Evolutionary conservation across 2,888 invertebrate species (phyloP).

Genomic region (Elaeidobius kamerunicus): DNA sequence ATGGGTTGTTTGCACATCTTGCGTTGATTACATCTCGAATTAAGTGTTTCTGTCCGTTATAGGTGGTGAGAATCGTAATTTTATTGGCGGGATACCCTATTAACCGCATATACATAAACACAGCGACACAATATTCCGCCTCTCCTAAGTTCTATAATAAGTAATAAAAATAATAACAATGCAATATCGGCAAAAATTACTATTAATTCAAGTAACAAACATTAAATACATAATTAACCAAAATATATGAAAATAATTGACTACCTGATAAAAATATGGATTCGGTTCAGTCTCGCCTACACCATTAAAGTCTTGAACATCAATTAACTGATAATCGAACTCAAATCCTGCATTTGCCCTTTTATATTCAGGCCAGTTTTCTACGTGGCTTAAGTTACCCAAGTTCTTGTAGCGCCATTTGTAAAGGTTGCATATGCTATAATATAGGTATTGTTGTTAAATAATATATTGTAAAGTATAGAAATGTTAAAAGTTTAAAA

Average conservation of each 20-base stretch:
- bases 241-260: background rate
- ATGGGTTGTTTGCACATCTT: conserved; percentile 90
- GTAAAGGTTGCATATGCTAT: conserved; percentile 86
- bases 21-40: conserved; percentile 93
- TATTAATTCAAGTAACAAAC: background rate
- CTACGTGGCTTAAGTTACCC: conserved; percentile 91
- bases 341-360: conserved; percentile 90
- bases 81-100: conserved; percentile 95
- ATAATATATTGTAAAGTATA: background rate
- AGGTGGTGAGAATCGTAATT: conserved; percentile 96
- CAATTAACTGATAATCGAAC: conserved; percentile 91
- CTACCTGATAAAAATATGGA: conserved; percentile 96
- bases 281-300: conserved; percentile 97
- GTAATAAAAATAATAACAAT: conserved; percentile 24
- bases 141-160: conserved; percentile 71
- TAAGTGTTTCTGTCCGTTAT: conserved; percentile 98
- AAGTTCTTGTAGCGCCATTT: conserved; percentile 96
- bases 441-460: conserved; percentile 24
- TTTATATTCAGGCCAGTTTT: conserved; percentile 78
- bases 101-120: conserved; percentile 98
- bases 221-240: background rate
- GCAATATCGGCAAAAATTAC: too few relatives aligned
- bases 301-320: conserved; percentile 96
- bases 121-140: conserved; percentile 93
- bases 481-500: background rate